A percentile compares a stretch with the other conserved stretches of the same genome.
Evolutionary conservation across 2,797 vertebrate species (phyloP).

Genomic region (Pantherophis alleghaniensis): DNA sequence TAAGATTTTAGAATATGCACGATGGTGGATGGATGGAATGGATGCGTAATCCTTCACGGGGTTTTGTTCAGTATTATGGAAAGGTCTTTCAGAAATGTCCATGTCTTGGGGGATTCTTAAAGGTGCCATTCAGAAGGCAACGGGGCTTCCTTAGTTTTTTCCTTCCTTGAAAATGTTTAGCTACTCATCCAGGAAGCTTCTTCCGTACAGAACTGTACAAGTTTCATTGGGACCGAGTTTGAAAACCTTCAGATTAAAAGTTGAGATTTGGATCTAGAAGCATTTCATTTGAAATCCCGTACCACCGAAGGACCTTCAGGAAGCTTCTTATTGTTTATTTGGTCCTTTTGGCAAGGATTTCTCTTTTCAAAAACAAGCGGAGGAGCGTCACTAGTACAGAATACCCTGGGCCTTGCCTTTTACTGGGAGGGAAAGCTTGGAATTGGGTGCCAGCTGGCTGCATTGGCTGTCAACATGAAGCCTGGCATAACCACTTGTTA

Average conservation of each 20-base stretch:
- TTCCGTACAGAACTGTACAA: not conserved
- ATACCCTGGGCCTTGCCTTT: slow-evolving; percentile 29
- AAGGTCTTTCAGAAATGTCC: not conserved
- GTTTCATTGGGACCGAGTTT: not conserved
- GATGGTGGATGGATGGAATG: not conserved
- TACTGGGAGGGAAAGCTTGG: slow-evolving; percentile 22
- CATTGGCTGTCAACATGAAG: not conserved
- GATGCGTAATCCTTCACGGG: not conserved
- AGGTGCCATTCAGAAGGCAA: not conserved
- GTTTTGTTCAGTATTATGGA: not conserved
- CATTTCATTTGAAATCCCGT: not conserved
- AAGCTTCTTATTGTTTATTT: slow-evolving; percentile 3
- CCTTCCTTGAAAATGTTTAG: not conserved
- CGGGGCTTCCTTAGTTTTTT: not conserved
- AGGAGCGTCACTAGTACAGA: not conserved
- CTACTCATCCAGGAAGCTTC: not conserved
- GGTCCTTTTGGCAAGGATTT: slow-evolving; percentile 4
- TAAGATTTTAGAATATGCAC: not conserved
- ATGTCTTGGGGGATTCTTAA: not conserved
- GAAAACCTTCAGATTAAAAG: not conserved
- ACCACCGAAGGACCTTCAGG: slow-evolving; percentile 9
- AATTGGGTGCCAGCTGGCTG: slow-evolving; percentile 41
- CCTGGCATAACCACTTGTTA: slow-evolving; percentile 22
- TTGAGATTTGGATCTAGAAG: slow-evolving; percentile 12
- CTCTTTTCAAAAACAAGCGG: not conserved